Percentiles rank a stretch among this genome's conserved stretches.
Conservation (phyloP, 1,140 invertebrate species). For the Camponotus vicinus region DNA sequence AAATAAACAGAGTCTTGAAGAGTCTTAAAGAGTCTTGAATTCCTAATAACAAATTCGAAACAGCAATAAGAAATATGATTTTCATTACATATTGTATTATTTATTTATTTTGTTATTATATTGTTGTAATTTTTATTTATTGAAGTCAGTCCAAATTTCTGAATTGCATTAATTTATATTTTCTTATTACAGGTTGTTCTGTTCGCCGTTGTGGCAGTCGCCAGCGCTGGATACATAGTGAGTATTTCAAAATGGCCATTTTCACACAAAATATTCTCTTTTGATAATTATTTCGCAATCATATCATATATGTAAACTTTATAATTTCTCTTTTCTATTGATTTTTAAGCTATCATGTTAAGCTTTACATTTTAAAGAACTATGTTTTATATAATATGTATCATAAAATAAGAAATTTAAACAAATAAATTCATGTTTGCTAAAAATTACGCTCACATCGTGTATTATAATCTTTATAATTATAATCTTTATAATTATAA, state of each 20-base stretch:
- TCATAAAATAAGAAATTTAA: too few relatives aligned
- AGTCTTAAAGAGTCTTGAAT: too few relatives aligned
- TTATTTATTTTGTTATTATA: slow-evolving; percentile 1
- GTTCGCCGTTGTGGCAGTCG: slow-evolving; percentile 82
- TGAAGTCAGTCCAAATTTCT: background rate
- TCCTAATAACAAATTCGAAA: background rate
- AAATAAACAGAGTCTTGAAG: too few relatives aligned
- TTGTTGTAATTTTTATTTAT: background rate
- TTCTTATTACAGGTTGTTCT: slow-evolving; percentile 80
- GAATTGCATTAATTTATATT: slow-evolving; percentile 5
- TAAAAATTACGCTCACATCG: too few relatives aligned
- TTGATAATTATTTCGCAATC: background rate
- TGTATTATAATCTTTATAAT: too few relatives aligned
- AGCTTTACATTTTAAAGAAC: background rate
- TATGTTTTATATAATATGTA: too few relatives aligned
- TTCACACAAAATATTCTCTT: background rate
- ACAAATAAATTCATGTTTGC: too few relatives aligned
- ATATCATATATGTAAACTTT: background rate
- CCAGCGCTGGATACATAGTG: slow-evolving; percentile 57
- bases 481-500: too few relatives aligned
- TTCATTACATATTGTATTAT: background rate
- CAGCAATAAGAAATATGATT: background rate
- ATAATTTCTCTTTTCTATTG: background rate
- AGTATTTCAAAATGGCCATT: slow-evolving; percentile 65
- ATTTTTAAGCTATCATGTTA: background rate